Evolutionary conservation across 2,888 invertebrate species (phyloP).

Genomic region (Megaustenia siamemsis): DNA sequence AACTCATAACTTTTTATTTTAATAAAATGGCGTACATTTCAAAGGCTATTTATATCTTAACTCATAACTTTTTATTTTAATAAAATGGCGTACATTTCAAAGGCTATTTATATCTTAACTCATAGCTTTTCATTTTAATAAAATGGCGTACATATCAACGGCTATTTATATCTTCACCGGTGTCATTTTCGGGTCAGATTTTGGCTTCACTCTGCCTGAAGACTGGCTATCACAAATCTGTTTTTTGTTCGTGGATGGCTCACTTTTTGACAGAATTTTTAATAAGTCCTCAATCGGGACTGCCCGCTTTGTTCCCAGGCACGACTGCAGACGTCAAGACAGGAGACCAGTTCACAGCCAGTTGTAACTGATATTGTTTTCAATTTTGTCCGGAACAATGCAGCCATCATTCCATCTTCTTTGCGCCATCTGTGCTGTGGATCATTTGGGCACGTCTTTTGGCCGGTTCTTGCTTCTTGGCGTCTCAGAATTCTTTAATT

Average conservation of each 20-base stretch:
- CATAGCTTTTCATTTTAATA: no score
- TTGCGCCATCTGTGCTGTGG: constrained; percentile 23
- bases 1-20: no score
- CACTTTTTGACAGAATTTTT: constrained; percentile 27
- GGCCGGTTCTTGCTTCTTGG: not conserved
- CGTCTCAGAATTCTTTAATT: not conserved
- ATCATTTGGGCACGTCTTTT: not conserved
- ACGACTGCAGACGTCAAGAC: not conserved
- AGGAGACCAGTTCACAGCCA: not conserved
- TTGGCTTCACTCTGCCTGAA: not conserved
- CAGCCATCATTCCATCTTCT: constrained; percentile 10
- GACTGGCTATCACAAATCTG: constrained; percentile 23
- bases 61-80: no score
- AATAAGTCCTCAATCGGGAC: not conserved
- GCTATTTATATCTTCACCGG: not conserved
- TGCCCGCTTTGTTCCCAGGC: not conserved
- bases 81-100: not conserved
- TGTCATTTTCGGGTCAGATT: not conserved
- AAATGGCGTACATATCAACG: not conserved
- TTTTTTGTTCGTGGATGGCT: not conserved
- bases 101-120: not conserved
- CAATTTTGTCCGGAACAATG: constrained; percentile 28
- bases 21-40: no score
- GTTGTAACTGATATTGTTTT: constrained; percentile 37
- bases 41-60: no score